A percentile compares a stretch with the other conserved stretches of the same genome.
Conservation (phyloP, 2,113 vertebrate species). For the Engraulis encrasicolus region DNA sequence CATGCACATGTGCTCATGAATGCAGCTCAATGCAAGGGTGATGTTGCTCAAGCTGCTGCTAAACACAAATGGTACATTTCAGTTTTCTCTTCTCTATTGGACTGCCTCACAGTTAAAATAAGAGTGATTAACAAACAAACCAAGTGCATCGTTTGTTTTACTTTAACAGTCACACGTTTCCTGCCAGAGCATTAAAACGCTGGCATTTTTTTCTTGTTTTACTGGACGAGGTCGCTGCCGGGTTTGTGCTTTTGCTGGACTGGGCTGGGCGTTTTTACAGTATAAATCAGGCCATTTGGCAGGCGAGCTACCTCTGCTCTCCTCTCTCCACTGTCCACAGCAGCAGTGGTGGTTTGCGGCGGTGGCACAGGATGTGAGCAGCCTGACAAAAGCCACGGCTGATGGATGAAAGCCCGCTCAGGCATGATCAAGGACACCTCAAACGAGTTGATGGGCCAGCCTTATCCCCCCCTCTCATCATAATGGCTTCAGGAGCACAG, state of each 20-base stretch:
- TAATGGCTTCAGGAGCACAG: not conserved
- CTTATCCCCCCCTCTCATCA: not conserved
- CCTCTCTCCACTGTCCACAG: not conserved
- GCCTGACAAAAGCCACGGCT: not conserved
- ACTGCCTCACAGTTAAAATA: not conserved
- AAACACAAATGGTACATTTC: not conserved
- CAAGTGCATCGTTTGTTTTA: not conserved
- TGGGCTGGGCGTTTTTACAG: not conserved
- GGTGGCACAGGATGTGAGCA: not conserved
- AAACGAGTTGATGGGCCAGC: not conserved
- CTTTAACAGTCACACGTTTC: not conserved
- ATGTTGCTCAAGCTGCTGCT: not conserved
- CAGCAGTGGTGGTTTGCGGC: not conserved
- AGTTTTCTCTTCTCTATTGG: slow-evolving; percentile 14
- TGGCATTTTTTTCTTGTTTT: not conserved
- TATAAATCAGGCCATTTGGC: not conserved
- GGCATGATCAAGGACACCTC: slow-evolving; percentile 1
- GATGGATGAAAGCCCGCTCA: not conserved
- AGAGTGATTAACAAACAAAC: not conserved
- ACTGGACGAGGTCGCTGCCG: no score
- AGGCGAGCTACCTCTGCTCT: no score
- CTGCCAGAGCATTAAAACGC: not conserved
- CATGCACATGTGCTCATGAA: not conserved
- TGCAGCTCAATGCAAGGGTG: not conserved
- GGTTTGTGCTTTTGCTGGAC: no score